Evolutionary conservation across 2,113 vertebrate species (phyloP), one percentile per base, ranked within the genome.

Genomic region (Illadopsis cleaveri): DNA sequence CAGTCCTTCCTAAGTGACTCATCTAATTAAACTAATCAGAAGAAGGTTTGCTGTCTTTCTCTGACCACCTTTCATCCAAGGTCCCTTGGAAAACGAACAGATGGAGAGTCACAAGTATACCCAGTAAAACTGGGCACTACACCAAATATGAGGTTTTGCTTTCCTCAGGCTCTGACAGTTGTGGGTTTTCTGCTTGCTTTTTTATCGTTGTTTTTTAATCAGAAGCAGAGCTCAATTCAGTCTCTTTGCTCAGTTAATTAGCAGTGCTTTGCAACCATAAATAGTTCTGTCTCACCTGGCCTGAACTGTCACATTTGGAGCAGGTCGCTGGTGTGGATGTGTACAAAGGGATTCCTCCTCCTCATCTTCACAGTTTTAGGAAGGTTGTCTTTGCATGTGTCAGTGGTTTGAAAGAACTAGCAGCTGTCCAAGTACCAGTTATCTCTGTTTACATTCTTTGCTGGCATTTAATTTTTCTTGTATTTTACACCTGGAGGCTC

Each of bases 361-460:
- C 4, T 86, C 28, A 8, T 44, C 71, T 42, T 80, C 37, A 31
- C 44, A 35, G 20, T 48, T 90, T 37, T 88, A 51, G 33, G 37
- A 85, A 79, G 54, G n/a, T 69, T 82, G 37, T 48, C 54, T 88
- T 90, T 42, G 71, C 2, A 0, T 6, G 20, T 80, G 37, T 88
- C 42, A 61, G 62, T 69, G 48, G 35, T 86, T 89, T 94, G 68
- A 69, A 92, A 57, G 62, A 89, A 37, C 51, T 15, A 75, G 30
- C 53, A 44, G 51, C 51, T 95, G 33, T 75, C 69, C 77, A 71
- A 60, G 65, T 71, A 79, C 40, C 37, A 56, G 80, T 80, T 91
- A 56, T 38, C 76, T 81, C 56, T 91, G 89, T 88, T 92, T 91
- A 58, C 70, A 48, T 94, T 95, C 78, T 71, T 93, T 65, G 48